Evolutionary conservation across 2,113 vertebrate species (phyloP), one percentile per base, ranked within the genome.

Genomic region (Phalacrocorax brasilianus): DNA sequence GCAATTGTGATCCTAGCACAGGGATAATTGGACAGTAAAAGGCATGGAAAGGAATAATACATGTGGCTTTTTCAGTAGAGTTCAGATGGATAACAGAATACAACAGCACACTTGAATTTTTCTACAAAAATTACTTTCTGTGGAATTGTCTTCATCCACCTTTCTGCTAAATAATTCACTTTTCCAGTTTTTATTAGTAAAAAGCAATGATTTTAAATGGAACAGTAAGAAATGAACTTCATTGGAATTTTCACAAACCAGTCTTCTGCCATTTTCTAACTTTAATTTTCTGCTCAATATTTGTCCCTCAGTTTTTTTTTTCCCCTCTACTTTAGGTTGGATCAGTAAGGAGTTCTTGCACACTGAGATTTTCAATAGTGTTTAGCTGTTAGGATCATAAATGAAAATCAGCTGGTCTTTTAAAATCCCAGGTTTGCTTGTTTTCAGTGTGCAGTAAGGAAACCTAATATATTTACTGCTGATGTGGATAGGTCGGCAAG

Each of bases 31-130:
- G 14, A 35, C 33, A 73, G 55, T 42, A 47, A 49, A 44, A 74
- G 27, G 38, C 18, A 13, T 44, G 38, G 32, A 52, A 45, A 74
- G 27, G 53, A 53, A 33, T 67, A 50, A 59, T n/a, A 38, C 1
- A 0, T 6, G 42, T 77, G 26, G 21, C 19, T 86, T 78, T 82
- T 38, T 62, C 55, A 74, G 76, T 28, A 44, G 9, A 12, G 19
- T 70, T 89, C 44, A 38, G 14, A 32, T 13, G 50, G n/a, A 10
- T 30, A 55, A 59, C 21, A 86, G 68, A 78, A 74, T 42, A 49
- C n/a, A 86, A 15, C n/a, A 35, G 11, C 2, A 1, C 0, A 0
- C 38, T 78, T 49, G 24, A n/a, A 12, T 70, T 77, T 49, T 63
- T 53, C n/a, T 33, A 30, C 6, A 13, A 42, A 61, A 42, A 58